phyloP scores from a whole-genome alignment of 2,797 vertebrate species.

The Sebastes matsubarae region DNA sequence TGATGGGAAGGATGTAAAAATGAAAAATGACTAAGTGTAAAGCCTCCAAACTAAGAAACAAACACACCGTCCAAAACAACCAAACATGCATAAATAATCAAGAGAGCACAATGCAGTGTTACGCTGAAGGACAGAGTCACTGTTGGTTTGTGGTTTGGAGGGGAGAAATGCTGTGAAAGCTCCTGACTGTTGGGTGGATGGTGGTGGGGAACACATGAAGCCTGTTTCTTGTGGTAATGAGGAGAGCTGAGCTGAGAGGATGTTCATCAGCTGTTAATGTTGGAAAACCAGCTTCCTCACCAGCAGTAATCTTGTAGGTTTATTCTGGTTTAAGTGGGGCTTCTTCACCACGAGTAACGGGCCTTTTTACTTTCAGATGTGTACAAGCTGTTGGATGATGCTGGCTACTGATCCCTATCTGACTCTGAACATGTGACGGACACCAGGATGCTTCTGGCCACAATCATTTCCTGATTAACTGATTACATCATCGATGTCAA shows the following conservation, averaged over 20 bases:
- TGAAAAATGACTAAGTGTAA: constrained; percentile 59
- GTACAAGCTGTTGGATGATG: constrained; percentile 21
- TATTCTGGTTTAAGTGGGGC: constrained; percentile 48
- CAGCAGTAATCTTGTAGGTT: constrained; percentile 41
- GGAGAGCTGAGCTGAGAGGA: constrained; percentile 64
- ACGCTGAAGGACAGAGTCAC: neutral
- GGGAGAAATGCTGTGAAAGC: constrained; percentile 14
- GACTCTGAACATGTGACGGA: constrained; percentile 4
- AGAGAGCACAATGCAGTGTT: constrained; percentile 54
- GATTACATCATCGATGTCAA: neutral
- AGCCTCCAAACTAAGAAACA: constrained; percentile 43
- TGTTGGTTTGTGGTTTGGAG: constrained; percentile 24
- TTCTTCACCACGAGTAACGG: constrained; percentile 40
- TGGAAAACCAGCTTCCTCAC: constrained; percentile 22
- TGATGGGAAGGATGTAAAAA: constrained; percentile 34
- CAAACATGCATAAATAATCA: constrained; percentile 68
- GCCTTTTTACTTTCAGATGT: constrained; percentile 48
- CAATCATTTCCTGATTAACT: constrained; percentile 15
- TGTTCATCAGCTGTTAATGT: constrained; percentile 69
- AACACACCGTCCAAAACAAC: constrained; percentile 27
- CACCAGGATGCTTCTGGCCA: neutral
- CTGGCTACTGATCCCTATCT: neutral
- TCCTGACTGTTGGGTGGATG: neutral
- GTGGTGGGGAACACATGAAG: constrained; percentile 40
- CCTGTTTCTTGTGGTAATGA: constrained; percentile 66